Percentiles rank a stretch among this genome's conserved stretches.
Evolutionary conservation across 2,888 invertebrate species (phyloP).

Genomic region (Synergus japonicus): DNA sequence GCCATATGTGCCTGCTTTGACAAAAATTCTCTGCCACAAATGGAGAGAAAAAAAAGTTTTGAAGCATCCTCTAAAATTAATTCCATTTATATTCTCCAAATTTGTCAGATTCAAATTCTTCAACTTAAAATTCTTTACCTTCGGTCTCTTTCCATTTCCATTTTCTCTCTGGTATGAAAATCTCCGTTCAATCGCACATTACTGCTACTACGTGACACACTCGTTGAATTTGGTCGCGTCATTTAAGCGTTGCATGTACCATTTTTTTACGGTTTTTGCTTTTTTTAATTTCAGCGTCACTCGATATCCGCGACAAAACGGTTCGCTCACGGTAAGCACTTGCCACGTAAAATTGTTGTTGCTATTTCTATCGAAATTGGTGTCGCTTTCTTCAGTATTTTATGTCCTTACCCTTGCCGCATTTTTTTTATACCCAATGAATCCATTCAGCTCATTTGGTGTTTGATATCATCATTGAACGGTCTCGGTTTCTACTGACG

Average conservation of each 20-base stretch:
- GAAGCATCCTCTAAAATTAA: not conserved
- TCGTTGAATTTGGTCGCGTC: conserved; percentile 55
- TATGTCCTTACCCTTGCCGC: conserved; percentile 41
- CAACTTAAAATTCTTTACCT: conserved; percentile 8
- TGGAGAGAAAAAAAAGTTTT: not conserved
- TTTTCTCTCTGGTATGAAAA: not conserved
- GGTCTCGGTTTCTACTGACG: conserved; percentile 44
- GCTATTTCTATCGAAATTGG: conserved; percentile 47
- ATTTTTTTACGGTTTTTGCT: conserved; percentile 47
- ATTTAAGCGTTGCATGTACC: conserved; percentile 55
- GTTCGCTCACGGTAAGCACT: conserved; percentile 63
- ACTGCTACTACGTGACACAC: conserved; percentile 55
- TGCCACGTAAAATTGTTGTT: conserved; percentile 45
- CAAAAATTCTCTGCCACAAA: conserved; percentile 5
- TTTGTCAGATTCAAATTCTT: not conserved
- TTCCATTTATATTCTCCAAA: conserved; percentile 2
- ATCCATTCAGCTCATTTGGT: conserved; percentile 19
- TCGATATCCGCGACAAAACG: conserved; percentile 65
- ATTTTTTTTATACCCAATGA: conserved; percentile 33
- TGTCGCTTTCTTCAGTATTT: conserved; percentile 43
- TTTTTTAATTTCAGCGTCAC: conserved; percentile 59
- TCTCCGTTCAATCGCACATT: conserved; percentile 46
- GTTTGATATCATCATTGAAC: conserved; percentile 29
- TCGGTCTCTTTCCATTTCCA: conserved; percentile 3
- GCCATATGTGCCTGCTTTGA: conserved; percentile 23